Evolutionary conservation across 2,113 vertebrate species (phyloP), one percentile per base, ranked within the genome.

Genomic region (Gopherus evgoodei): DNA sequence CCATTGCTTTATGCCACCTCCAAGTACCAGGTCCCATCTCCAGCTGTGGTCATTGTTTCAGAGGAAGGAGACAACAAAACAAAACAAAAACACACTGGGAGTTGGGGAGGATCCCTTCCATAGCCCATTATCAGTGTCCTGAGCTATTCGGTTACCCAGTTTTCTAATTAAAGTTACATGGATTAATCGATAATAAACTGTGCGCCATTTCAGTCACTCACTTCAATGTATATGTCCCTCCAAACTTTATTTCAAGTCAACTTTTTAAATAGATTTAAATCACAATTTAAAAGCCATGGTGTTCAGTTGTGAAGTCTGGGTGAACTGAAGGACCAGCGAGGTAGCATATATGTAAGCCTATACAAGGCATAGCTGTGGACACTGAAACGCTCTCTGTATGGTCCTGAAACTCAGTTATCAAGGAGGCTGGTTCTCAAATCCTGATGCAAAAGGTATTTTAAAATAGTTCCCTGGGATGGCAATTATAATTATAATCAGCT

Each of bases 111-210:
- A 62, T 62, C 29, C 59, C 59, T 31, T 62, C 59, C 59, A 62
- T 31, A 31, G 59, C 13, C 27, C 59, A 7, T 62, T 31, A 31
- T 62, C 59, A 62, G 12, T 62, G 27, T 31, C 59, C 59, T 62
- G 29, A 62, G 59, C 59, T 31, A 62, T 31, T 62, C 29, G 11
- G 24, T 11, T 57, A 57, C 25, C 24, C 56, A 62, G 11, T 31
- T 62, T 13, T 31, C 27, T 62, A 31, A 13, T 62, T 31, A 62
- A 62, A 62, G 0, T 47, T 0, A 0, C 27, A 1, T 1, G 59
- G 56, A 24, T 42, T 59, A 86, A 88, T 11, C 0, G 8, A 88
- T 24, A 93, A 83, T 5, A 91, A 76, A 3, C 27, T 0, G 0
- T 82, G 86, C 91, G 81, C 86, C 90, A 94, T 53, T 29, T 50